These are phyloP conservation scores for Nycticorax nycticorax DNA, from an alignment of 2,113 vertebrate genomes.

Conservation along the genomic window DNA sequence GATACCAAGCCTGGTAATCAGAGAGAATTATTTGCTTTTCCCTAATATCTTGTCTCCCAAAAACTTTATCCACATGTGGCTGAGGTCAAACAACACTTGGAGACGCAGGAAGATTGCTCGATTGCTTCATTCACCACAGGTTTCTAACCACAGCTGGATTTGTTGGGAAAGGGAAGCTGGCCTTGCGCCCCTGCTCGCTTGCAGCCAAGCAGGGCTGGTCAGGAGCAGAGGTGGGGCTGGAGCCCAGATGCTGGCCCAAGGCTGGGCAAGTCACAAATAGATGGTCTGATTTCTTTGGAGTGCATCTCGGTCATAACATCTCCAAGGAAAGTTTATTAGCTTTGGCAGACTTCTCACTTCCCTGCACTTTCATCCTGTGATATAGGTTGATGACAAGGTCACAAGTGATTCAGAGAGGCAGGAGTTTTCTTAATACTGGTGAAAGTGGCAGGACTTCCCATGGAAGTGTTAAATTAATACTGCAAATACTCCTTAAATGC, in stretches of 20 bases:
- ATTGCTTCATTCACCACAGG: accelerated
- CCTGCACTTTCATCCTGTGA: background rate
- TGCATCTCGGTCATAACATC: background rate
- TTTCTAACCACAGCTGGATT: background rate
- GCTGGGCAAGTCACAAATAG: background rate
- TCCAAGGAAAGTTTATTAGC: background rate
- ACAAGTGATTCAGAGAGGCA: background rate
- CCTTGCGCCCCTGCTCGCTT: accelerated
- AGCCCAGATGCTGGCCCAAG: background rate
- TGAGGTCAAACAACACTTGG: background rate
- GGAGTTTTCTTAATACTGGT: background rate
- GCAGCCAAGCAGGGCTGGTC: background rate
- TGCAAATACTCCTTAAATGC: background rate
- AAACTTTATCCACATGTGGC: background rate
- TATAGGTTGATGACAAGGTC: background rate
- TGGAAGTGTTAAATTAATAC: background rate
- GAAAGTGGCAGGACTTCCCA: background rate
- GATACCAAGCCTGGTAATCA: background rate
- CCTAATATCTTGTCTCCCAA: background rate
- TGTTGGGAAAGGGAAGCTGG: background rate
- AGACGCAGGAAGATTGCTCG: accelerated
- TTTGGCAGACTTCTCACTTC: background rate
- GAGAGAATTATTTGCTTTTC: background rate
- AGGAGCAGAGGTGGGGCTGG: background rate
- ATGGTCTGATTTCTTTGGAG: background rate